These are phyloP conservation scores for Nothobranchius furzeri DNA, from an alignment of 2,113 vertebrate genomes.

Conservation along the genomic window DNA sequence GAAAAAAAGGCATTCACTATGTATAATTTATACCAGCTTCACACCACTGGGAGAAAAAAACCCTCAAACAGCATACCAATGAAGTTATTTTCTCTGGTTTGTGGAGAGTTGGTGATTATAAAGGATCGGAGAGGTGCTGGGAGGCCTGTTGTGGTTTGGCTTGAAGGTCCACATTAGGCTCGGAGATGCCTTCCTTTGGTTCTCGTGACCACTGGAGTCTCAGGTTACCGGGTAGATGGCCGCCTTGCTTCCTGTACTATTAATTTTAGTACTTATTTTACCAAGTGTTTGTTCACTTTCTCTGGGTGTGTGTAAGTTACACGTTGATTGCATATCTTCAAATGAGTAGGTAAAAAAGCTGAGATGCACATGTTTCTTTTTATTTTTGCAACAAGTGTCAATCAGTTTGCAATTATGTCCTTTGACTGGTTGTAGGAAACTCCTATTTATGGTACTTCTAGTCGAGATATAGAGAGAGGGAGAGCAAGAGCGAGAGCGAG, in stretches of 20 bases:
- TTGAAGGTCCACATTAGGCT: constrained; percentile 34
- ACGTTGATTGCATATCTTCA: constrained; percentile 22
- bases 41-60: constrained; percentile 30
- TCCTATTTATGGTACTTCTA: no score
- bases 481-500: no score
- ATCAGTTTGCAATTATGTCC: background rate
- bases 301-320: constrained; percentile 44
- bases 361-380: background rate
- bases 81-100: constrained; percentile 78
- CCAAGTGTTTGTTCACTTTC: constrained; percentile 49
- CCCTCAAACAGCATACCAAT: constrained; percentile 70
- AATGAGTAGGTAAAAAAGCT: constrained; percentile 30
- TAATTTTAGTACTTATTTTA: constrained; percentile 42
- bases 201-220: constrained; percentile 51
- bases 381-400: constrained; percentile 15
- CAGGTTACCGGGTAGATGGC: constrained; percentile 37
- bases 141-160: constrained; percentile 68
- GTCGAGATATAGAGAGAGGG: no score
- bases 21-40: constrained; percentile 65
- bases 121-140: constrained; percentile 65
- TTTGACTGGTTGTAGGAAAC: no score
- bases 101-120: constrained; percentile 69
- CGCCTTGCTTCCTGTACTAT: constrained; percentile 44
- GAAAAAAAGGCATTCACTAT: constrained; percentile 43
- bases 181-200: constrained; percentile 49